These are phyloP conservation scores for Carcinoscorpius rotundicauda DNA, from an alignment of 1,140 invertebrate genomes.

Conservation along the genomic window DNA sequence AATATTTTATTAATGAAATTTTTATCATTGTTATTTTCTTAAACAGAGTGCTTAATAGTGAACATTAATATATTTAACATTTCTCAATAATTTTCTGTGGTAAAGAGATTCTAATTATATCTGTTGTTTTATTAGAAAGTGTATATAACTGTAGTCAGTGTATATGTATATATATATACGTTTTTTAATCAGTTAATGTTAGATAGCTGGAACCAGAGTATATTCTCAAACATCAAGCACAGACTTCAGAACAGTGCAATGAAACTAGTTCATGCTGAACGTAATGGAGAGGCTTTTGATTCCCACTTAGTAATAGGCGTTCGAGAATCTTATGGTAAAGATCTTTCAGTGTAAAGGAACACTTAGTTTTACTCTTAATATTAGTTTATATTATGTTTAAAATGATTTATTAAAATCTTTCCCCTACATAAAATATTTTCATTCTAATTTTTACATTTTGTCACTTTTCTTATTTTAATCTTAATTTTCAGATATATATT, in stretches of 20 bases:
- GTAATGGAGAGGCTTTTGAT: constrained; percentile 95
- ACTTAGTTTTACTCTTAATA: too few species aligned
- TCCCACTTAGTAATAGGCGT: constrained; percentile 94
- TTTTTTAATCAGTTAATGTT: constrained; percentile 66
- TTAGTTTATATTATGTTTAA: too few species aligned
- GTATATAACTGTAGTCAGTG: too few species aligned
- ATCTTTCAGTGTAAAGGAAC: too few species aligned
- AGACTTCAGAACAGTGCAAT: constrained; percentile 90
- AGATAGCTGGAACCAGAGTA: constrained; percentile 95
- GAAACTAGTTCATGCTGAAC: constrained; percentile 89
- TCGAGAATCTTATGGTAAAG: constrained; percentile 77
- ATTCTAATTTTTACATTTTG: not conserved
- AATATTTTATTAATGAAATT: too few species aligned
- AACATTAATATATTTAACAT: too few species aligned
- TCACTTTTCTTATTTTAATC: not conserved
- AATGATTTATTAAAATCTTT: not conserved
- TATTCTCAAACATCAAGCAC: constrained; percentile 88
- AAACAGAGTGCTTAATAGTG: too few species aligned
- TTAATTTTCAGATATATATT: not conserved
- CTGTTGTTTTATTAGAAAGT: too few species aligned
- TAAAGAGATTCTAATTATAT: too few species aligned
- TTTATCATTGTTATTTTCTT: too few species aligned
- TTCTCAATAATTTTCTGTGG: too few species aligned
- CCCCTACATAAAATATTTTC: not conserved
- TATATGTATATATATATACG: constrained; percentile 4